Percentiles rank a stretch among this genome's conserved stretches.
These are phyloP conservation scores for Eubucco bourcierii DNA, from an alignment of 2,113 vertebrate species.

Conservation along the genomic window DNA sequence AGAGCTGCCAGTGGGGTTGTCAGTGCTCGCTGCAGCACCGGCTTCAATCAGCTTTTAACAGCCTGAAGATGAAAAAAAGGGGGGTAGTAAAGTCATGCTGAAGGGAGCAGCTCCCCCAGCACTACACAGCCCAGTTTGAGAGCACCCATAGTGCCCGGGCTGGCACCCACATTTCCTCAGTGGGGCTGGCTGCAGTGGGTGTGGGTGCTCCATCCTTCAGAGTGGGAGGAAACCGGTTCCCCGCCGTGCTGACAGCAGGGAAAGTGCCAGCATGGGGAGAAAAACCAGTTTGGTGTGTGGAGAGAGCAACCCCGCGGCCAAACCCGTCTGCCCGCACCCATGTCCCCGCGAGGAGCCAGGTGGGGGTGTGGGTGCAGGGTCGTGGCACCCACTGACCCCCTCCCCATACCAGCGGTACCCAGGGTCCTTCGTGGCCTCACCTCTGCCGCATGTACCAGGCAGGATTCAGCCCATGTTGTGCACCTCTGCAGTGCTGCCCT, in stretches of 20 bases:
- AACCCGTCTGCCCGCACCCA: neutral
- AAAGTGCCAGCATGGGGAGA: neutral
- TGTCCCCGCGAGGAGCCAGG: fast-evolving
- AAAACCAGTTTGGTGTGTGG: slow-evolving; percentile 50
- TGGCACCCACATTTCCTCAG: neutral
- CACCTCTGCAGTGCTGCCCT: fast-evolving
- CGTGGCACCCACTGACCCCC: neutral
- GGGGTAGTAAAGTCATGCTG: fast-evolving
- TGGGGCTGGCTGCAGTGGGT: neutral
- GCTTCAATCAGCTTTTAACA: neutral
- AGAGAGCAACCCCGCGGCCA: neutral
- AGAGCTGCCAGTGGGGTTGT: neutral
- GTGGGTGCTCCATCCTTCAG: neutral
- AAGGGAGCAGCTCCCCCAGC: neutral
- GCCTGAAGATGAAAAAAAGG: fast-evolving
- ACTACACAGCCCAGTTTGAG: neutral
- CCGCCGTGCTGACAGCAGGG: neutral
- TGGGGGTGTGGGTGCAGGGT: fast-evolving
- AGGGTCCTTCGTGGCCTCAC: fast-evolving
- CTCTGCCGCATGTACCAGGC: fast-evolving
- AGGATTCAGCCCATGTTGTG: neutral
- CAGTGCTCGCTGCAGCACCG: fast-evolving
- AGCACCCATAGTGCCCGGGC: fast-evolving
- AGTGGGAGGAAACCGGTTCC: neutral
- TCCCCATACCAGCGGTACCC: neutral